Conservation (phyloP, 2,888 invertebrate genomes). For the Apodemia duryi region DNA sequence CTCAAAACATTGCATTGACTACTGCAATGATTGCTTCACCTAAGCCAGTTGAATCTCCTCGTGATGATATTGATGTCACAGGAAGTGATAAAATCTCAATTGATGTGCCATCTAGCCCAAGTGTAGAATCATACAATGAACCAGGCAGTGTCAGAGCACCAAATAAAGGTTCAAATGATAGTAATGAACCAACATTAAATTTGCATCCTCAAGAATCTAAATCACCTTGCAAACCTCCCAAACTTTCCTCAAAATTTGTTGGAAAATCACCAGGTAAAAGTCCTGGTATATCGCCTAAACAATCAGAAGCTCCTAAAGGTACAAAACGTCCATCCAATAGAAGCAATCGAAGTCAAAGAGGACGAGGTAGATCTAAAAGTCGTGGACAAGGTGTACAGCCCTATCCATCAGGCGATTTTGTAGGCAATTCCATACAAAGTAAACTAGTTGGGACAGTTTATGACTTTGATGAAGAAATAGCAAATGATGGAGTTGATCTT, state of each 20-base stretch:
- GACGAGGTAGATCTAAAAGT: conserved; percentile 72
- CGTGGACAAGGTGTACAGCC: conserved; percentile 50
- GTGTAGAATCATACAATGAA: conserved; percentile 56
- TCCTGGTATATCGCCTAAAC: conserved; percentile 84
- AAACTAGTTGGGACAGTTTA: conserved; percentile 93
- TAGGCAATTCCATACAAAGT: conserved; percentile 85
- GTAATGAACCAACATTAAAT: conserved; percentile 51
- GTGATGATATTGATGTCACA: conserved; percentile 61
- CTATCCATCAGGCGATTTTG: conserved; percentile 63
- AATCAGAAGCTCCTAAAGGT: conserved; percentile 67
- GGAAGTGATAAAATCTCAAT: conserved; percentile 62
- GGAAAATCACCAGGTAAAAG: conserved; percentile 85
- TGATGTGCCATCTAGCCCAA: conserved; percentile 58
- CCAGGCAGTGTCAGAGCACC: conserved; percentile 46
- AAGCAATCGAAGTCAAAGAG: conserved; percentile 65
- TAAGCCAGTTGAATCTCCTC: conserved; percentile 70
- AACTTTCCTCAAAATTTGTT: conserved; percentile 81
- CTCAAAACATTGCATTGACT: conserved; percentile 89
- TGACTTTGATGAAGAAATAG: conserved; percentile 91
- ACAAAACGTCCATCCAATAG: conserved; percentile 57
- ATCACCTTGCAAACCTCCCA: conserved; percentile 65
- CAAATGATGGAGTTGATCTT: conserved; percentile 86
- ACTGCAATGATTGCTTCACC: conserved; percentile 89
- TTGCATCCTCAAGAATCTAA: conserved; percentile 53
- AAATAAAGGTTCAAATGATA: conserved; percentile 61